Evolutionary conservation across 2,797 vertebrate species (phyloP).

Genomic region (Scleropages formosus): DNA sequence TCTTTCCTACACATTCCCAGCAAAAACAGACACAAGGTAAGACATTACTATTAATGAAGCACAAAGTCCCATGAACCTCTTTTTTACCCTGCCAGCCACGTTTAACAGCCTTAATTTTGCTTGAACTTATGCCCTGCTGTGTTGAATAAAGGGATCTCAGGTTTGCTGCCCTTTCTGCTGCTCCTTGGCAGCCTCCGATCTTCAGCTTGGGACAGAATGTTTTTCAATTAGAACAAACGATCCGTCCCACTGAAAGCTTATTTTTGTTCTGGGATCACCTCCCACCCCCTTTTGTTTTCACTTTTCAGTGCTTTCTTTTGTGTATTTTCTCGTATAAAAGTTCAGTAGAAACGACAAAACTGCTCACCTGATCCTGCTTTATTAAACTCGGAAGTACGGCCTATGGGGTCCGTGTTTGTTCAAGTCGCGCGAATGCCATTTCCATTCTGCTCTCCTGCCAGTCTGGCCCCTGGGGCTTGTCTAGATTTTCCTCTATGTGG

Average conservation of each 20-base stretch:
- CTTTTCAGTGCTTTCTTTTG: slow-evolving; percentile 54
- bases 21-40: no score
- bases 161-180: slow-evolving; percentile 25
- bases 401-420: slow-evolving; percentile 40
- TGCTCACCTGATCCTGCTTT: slow-evolving; percentile 45
- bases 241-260: slow-evolving; percentile 54
- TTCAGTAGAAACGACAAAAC: slow-evolving; percentile 61
- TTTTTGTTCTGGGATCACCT: slow-evolving; percentile 50
- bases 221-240: slow-evolving; percentile 66
- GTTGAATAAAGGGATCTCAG: neutral
- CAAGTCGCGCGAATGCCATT: neutral
- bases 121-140: neutral
- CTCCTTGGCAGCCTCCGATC: slow-evolving; percentile 28
- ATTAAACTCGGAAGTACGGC: slow-evolving; percentile 38
- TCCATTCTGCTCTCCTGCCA: neutral
- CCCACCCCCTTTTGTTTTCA: slow-evolving; percentile 3
- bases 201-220: slow-evolving; percentile 50
- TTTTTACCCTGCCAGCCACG: neutral
- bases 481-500: neutral
- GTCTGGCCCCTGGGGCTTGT: slow-evolving; percentile 25
- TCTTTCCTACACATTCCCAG: no score
- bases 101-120: neutral
- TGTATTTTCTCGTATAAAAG: slow-evolving; percentile 59
- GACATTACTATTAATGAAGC: no score
- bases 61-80: neutral